These are phyloP conservation scores for Bungarus multicinctus DNA, from an alignment of 2,113 vertebrate genomes.

Conservation along the genomic window DNA sequence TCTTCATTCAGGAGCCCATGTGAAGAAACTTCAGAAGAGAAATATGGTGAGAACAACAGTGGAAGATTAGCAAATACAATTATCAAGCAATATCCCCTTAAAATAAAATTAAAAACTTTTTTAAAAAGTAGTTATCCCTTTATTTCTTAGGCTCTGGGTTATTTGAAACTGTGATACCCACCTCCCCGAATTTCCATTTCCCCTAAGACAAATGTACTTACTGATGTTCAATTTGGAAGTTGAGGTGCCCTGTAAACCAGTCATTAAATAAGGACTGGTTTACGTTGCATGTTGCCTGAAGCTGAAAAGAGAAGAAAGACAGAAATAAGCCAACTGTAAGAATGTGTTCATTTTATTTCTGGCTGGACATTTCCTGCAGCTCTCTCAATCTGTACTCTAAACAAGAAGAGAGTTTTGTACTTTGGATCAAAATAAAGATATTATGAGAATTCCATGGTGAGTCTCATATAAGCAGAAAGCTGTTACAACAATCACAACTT, in stretches of 20 bases:
- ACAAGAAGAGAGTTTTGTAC: not conserved
- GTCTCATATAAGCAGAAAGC: not conserved
- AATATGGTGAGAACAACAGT: not conserved
- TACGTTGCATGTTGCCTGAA: slow-evolving; percentile 81
- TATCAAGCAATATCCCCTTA: not conserved
- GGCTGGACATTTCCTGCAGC: not conserved
- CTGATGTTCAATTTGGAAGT: slow-evolving; percentile 86
- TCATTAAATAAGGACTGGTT: slow-evolving; percentile 80
- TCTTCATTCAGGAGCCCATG: not conserved
- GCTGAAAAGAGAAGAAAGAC: slow-evolving; percentile 53
- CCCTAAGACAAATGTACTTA: slow-evolving; percentile 55
- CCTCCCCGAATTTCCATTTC: not conserved
- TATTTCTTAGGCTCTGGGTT: too few relatives aligned
- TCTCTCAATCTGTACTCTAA: not conserved
- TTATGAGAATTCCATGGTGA: not conserved
- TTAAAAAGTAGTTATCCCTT: not conserved
- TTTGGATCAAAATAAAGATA: not conserved
- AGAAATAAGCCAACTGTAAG: not conserved
- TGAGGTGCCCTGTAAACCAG: slow-evolving; percentile 84
- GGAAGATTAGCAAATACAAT: not conserved
- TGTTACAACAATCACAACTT: not conserved
- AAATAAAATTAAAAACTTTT: too few relatives aligned
- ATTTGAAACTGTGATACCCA: not conserved
- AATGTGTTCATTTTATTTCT: not conserved
- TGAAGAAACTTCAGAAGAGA: not conserved